Conservation (phyloP, 1,140 invertebrate species). For the Dryas iulia region DNA sequence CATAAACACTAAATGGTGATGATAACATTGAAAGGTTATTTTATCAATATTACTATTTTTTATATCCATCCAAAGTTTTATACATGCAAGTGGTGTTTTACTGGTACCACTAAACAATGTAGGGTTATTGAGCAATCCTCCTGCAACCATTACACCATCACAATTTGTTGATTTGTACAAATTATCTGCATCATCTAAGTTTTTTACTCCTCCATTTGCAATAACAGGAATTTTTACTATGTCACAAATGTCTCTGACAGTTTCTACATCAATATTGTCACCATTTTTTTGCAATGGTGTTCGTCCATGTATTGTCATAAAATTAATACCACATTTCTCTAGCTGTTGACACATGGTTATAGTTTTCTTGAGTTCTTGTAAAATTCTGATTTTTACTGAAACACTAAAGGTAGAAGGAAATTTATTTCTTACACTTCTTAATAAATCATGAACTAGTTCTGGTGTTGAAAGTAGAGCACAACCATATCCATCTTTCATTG, state of each 20-base stretch:
- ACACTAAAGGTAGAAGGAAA: constrained; percentile 90
- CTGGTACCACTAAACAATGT: constrained; percentile 88
- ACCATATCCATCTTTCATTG: constrained; percentile 94
- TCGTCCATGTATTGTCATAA: constrained; percentile 94
- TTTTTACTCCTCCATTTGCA: constrained; percentile 94
- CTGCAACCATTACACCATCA: constrained; percentile 93
- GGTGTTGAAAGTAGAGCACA: constrained; percentile 91
- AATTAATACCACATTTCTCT: constrained; percentile 92
- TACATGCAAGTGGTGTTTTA: constrained; percentile 87
- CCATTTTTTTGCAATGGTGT: constrained; percentile 90
- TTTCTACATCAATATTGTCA: constrained; percentile 88
- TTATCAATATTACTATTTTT: constrained; percentile 76
- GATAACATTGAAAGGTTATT: constrained; percentile 90
- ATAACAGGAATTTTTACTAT: constrained; percentile 90
- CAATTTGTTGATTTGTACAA: constrained; percentile 86
- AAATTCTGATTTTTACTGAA: constrained; percentile 95
- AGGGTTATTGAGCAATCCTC: constrained; percentile 94
- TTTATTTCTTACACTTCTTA: constrained; percentile 87
- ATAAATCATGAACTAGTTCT: constrained; percentile 90
- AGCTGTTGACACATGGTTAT: constrained; percentile 85
- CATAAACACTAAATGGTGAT: constrained; percentile 97
- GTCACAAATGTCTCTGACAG: constrained; percentile 87
- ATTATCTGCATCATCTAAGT: constrained; percentile 84
- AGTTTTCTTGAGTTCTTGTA: constrained; percentile 75
- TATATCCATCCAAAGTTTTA: constrained; percentile 93